Conservation (phyloP, 2,888 invertebrate species). For the Alsophila aescularia region DNA sequence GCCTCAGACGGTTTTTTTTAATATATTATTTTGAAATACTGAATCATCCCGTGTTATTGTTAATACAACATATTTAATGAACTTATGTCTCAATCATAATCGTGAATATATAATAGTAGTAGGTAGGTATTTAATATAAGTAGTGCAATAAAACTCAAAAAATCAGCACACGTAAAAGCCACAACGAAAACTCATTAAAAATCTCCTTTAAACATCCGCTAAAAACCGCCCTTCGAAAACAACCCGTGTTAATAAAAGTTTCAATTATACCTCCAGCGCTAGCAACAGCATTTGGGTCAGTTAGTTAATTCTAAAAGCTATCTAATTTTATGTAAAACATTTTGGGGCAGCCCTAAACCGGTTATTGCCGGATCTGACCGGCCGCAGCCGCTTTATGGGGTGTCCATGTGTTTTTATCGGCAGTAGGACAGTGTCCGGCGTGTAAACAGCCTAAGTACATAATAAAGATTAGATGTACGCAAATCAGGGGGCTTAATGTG, state of each 20-base stretch:
- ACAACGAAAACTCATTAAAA: neutral
- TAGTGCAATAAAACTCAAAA: no score
- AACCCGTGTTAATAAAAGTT: conserved; percentile 26
- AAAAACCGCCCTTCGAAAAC: neutral
- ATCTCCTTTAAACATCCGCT: neutral
- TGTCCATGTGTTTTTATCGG: conserved; percentile 52
- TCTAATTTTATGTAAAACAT: conserved; percentile 42
- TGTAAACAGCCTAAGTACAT: conserved; percentile 32
- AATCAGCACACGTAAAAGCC: no score
- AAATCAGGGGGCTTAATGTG: conserved; percentile 15
- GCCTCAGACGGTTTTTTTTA: no score
- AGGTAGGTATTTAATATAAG: no score
- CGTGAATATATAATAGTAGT: no score
- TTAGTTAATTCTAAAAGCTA: conserved; percentile 37
- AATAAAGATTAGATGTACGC: conserved; percentile 40
- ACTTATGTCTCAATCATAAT: no score
- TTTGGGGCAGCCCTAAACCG: conserved; percentile 41
- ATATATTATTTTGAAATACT: no score
- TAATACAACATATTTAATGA: no score
- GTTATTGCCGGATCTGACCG: conserved; percentile 60
- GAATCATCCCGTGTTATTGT: no score
- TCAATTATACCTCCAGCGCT: conserved; percentile 33
- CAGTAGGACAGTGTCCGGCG: conserved; percentile 39
- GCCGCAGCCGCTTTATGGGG: conserved; percentile 37
- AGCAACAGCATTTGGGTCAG: conserved; percentile 23